These are phyloP conservation scores for Oncopeltus fasciatus DNA, from an alignment of 1,140 invertebrate genomes.

Conservation along the genomic window DNA sequence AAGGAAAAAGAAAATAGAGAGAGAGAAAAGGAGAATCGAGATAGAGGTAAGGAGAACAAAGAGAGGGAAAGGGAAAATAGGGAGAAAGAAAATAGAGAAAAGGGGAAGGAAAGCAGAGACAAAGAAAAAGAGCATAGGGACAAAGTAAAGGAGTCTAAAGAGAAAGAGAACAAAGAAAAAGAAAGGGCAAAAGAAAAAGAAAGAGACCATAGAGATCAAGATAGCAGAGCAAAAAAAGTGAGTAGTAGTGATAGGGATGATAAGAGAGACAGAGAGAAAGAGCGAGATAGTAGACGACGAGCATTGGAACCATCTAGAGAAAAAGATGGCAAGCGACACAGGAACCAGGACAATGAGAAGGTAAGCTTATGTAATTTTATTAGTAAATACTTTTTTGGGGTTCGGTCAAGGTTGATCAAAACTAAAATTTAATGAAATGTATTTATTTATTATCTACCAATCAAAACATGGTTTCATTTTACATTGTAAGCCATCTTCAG, in stretches of 20 bases:
- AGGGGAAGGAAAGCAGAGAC: neutral
- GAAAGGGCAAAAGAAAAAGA: slow-evolving; percentile 8
- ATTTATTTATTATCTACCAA: no score
- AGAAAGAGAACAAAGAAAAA: slow-evolving; percentile 3
- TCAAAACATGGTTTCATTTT: no score
- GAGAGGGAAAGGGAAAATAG: slow-evolving; percentile 5
- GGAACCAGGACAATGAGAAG: slow-evolving; percentile 5
- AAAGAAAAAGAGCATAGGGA: neutral
- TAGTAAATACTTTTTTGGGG: no score
- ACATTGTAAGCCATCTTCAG: no score
- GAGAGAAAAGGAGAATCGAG: neutral
- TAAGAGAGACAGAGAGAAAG: neutral
- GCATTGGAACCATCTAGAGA: neutral
- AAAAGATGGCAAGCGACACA: slow-evolving; percentile 11
- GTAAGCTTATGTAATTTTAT: no score
- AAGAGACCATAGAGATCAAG: slow-evolving; percentile 5
- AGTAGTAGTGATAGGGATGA: neutral
- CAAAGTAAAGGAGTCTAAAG: neutral
- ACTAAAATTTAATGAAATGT: no score
- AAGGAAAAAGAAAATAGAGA: slow-evolving; percentile 12
- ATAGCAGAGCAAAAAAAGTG: neutral
- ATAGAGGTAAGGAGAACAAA: neutral
- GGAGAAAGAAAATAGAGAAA: neutral
- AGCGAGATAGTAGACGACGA: slow-evolving; percentile 5
- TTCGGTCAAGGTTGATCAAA: no score